Base-by-base conservation (phyloP, 2,113 vertebrate genomes). In the Tenrec ecaudatus region DNA sequence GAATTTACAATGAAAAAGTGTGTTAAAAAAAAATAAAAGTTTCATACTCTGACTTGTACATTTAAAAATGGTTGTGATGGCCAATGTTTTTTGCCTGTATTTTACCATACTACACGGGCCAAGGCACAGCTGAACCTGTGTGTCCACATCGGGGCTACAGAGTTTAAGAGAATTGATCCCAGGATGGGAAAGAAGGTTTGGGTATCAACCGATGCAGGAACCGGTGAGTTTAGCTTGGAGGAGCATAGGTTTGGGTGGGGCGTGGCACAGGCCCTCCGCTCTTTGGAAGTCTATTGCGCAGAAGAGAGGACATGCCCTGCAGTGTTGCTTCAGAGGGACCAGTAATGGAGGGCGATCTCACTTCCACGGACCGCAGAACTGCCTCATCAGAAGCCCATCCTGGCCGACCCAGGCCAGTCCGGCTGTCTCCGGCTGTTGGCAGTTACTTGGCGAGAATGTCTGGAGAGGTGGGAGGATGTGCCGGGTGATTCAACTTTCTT, bases 371-470 rank as follows among this genome's bases (percentile, higher is more conserved):
- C 73, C 1, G 77, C 40, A 86, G 64, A 33, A 6, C 16, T 75
- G 6, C 36, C 62, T 29, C 43, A 7, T 6, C 57, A 3, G 14
- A 1, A n/a, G 29, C 27, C 15, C 23, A 29, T 3, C 43, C 75
- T 43, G 38, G 27, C 25, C 27, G 75, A 25, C 16, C 40, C 36
- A 53, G 23, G 57, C 58, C 20, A 75, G 31, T 27, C 11, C 1
- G 29, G 79, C 4, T 4, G 6, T 1, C 11, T 60, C 78, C 47
- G 43, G 16, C 22, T 57, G 40, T 16, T 7, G 86, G 47, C 8
- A 23, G 33, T 64, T 81, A 66, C 25, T 53, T 23, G 84, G 31
- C 58, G 69, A 89, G 53, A 82, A 78, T 62, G 40, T 95, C 76
- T 27, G 75, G 75, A 22, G 29, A n/a, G 25, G 64, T 27, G 25